Percentiles rank a stretch among this genome's conserved stretches.
Evolutionary conservation across 1,140 invertebrate species (phyloP).

Genomic region (Penaeus vannamei): DNA sequence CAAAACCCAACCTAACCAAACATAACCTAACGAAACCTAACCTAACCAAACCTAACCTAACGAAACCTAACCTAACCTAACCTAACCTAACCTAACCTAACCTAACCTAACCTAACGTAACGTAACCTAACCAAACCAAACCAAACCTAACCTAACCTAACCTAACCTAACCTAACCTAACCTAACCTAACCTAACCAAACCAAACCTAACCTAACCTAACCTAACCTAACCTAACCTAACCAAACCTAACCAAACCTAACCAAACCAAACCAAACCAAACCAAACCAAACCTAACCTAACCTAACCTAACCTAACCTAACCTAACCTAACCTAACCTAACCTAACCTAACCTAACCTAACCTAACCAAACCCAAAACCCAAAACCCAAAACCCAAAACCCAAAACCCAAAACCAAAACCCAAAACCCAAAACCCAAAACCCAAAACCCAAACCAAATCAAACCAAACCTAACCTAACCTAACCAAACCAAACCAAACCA

Average conservation of each 20-base stretch:
- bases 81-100: not conserved
- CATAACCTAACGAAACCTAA: too few relatives aligned
- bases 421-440: constrained; percentile 12
- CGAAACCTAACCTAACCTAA: too few relatives aligned
- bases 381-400: not conserved
- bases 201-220: not conserved
- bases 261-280: not conserved
- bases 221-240: not conserved
- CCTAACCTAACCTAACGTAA: not conserved
- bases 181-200: not conserved
- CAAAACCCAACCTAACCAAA: too few relatives aligned
- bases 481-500: constrained; percentile 12
- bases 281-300: not conserved
- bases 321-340: constrained; percentile 5
- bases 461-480: not conserved
- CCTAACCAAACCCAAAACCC: too few relatives aligned
- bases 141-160: not conserved
- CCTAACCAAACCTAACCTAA: too few relatives aligned
- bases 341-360: constrained; percentile 6
- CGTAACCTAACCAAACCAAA: not conserved
- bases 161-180: not conserved
- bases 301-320: not conserved
- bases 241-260: not conserved
- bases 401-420: not conserved
- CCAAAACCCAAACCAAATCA: constrained; percentile 12